Percentiles rank a stretch among this genome's conserved stretches.
These are phyloP conservation scores for Frankliniella intonsa DNA, from an alignment of 2,888 invertebrate genomes.

Conservation along the genomic window DNA sequence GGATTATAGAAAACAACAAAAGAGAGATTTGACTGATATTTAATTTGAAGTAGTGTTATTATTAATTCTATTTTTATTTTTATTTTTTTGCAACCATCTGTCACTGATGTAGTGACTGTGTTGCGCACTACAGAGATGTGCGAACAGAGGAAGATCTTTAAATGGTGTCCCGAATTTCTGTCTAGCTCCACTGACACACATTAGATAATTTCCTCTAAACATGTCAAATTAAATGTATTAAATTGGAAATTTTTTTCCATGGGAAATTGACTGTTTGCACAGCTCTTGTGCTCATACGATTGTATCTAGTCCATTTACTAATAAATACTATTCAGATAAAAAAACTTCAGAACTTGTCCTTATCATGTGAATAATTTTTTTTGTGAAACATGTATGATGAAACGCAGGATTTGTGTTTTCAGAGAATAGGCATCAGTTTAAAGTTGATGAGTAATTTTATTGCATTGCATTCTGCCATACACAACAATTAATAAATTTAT, in stretches of 20 bases:
- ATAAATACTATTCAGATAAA: neutral
- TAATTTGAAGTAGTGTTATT: neutral
- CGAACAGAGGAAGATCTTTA: neutral
- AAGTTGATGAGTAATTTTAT: neutral
- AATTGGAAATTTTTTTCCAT: neutral
- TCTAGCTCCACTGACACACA: neutral
- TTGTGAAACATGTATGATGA: neutral
- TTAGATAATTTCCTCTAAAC: no score
- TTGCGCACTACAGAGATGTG: neutral
- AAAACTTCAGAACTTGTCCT: neutral
- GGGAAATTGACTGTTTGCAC: neutral
- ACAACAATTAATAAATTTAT: neutral
- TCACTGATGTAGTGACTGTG: neutral
- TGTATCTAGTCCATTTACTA: neutral
- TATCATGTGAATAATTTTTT: neutral
- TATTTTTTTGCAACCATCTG: neutral
- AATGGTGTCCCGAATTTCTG: neutral
- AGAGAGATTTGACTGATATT: slow-evolving; percentile 1
- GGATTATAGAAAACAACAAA: neutral
- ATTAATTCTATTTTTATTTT: neutral
- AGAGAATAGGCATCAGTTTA: no score
- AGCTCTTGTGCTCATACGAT: neutral
- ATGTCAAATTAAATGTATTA: neutral
- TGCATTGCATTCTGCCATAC: neutral
- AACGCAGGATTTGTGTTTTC: no score